Evolutionary conservation across 2,888 invertebrate genomes (phyloP), one percentile per base, ranked within the genome.

Genomic region (Morpho achilles): DNA sequence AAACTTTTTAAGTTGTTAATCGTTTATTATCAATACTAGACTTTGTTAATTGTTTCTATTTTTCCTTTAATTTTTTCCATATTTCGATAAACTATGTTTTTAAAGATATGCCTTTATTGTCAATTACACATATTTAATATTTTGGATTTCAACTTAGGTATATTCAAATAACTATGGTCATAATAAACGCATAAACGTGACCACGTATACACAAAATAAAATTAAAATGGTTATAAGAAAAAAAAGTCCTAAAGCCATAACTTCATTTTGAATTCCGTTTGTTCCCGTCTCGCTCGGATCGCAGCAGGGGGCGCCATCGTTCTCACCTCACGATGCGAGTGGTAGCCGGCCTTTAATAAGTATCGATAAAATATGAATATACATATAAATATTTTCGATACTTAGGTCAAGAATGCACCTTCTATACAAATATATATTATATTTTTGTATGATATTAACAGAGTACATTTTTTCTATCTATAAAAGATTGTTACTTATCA

Each of bases 321-420:
- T 90, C 89, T 90, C 90, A 90, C 90, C 89, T 90, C 87, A 77
- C 84, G 89, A 88, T 75, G 87, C 87, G 88, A 87, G 86, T 90
- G 84, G 90, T 90, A 90, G 90, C 89, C 84, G 84, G 78, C 79
- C 85, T 85, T 88, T 90, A 90, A 90, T 89, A 90, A 87, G 86
- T 85, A 85, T 88, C 87, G 88, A 88, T 90, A 89, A 90, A 89
- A 86, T 87, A 90, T 89, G 87, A 87, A 87, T 87, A 87, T 86
- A 85, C 84, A 86, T 85, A 87, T 85, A 87, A 87, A 90, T 84
- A 87, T 87, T 87, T 86, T 82, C 74, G 78, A 82, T 85, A 78
- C 84, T 78, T 60, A 56, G 42, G 32, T 48, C 54, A 50, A 43
- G 54, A 51, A 46, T 50, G 50, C 47, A 59, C 43, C 50, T 10